Conservation (phyloP, 2,113 vertebrate genomes). For the Triplophysa tibetana region DNA sequence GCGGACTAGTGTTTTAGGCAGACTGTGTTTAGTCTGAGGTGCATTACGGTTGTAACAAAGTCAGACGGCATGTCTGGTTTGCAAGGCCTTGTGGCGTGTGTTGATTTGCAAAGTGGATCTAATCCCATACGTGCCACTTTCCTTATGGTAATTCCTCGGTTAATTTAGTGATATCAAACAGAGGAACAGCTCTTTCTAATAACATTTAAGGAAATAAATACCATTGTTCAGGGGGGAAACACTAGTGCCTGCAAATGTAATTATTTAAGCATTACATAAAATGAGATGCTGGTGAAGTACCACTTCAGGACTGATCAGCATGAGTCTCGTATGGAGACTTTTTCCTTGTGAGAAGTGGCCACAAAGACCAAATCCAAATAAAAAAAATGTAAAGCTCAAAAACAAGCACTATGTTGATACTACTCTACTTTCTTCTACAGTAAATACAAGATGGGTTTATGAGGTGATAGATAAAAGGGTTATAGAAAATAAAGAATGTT, state of each 20-base stretch:
- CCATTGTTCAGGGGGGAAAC: not conserved
- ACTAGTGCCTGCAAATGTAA: conserved; percentile 22
- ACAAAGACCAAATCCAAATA: not conserved
- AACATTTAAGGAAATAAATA: conserved; percentile 8
- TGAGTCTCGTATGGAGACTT: not conserved
- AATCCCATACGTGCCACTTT: not conserved
- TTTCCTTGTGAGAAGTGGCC: not conserved
- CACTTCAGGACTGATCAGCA: not conserved
- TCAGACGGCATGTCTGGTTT: conserved; percentile 39
- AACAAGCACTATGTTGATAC: no score
- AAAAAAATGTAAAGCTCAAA: no score
- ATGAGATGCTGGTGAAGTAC: conserved; percentile 29
- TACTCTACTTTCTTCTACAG: not conserved
- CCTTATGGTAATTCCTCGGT: not conserved
- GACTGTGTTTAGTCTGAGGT: conserved; percentile 49
- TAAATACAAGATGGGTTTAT: not conserved
- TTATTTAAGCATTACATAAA: conserved; percentile 1
- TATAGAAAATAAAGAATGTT: conserved; percentile 31
- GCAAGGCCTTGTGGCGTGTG: conserved; percentile 38
- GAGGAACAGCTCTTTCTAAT: not conserved
- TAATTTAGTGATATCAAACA: conserved; percentile 16
- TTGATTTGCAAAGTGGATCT: conserved; percentile 25
- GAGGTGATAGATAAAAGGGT: conserved; percentile 30
- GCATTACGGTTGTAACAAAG: not conserved
- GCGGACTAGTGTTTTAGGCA: conserved; percentile 11